Conservation (phyloP, 2,888 invertebrate genomes). For the Sphaeridia pumilis region DNA sequence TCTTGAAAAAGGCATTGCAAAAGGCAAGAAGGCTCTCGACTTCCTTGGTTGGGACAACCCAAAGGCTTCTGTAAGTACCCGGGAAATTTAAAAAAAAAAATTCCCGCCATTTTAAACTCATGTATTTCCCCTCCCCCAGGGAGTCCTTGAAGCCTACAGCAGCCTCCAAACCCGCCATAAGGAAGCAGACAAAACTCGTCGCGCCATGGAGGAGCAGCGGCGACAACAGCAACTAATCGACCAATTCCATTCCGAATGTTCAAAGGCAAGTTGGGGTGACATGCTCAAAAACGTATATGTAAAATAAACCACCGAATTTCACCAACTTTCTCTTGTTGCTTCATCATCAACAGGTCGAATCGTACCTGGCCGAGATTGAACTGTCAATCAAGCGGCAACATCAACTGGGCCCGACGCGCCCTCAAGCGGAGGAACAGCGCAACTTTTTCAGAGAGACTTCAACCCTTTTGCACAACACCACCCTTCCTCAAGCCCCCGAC, state of each 20-base stretch:
- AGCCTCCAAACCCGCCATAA: background rate
- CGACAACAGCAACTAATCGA: no score
- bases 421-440: constrained; percentile 1
- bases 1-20: constrained; percentile 30
- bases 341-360: constrained; percentile 7
- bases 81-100: background rate
- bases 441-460: no score
- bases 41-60: constrained; percentile 50
- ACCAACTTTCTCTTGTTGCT: background rate
- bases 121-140: no score
- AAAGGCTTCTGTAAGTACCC: constrained; percentile 47
- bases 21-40: constrained; percentile 61
- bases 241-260: no score
- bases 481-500: no score
- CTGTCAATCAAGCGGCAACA: constrained; percentile 5
- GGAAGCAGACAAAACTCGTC: background rate
- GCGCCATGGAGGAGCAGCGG: no score
- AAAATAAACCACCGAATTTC: background rate
- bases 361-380: constrained; percentile 14
- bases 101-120: background rate
- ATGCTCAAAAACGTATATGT: no score
- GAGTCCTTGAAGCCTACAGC: no score
- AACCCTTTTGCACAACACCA: no score
- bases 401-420: constrained; percentile 6
- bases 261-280: no score